Evolutionary conservation across 2,113 vertebrate species (phyloP).

Genomic region (Cyanistes caeruleus): DNA sequence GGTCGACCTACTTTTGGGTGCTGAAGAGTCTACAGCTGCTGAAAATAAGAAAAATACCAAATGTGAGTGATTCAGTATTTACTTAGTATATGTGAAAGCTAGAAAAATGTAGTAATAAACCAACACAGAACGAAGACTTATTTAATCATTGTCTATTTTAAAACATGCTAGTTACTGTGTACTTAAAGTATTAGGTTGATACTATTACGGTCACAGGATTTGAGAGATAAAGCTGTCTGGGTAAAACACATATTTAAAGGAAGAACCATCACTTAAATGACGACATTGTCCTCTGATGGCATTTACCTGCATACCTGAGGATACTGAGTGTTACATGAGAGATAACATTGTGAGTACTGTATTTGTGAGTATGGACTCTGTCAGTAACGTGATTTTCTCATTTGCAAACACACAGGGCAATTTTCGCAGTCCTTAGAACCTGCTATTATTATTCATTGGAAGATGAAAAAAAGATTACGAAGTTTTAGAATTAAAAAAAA

Average conservation of each 20-base stretch:
- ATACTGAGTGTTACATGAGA: neutral
- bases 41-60: slow-evolving; percentile 46
- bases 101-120: neutral
- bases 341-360: neutral
- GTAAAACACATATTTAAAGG: neutral
- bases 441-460: accelerated
- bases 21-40: slow-evolving; percentile 89
- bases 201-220: neutral
- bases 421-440: neutral
- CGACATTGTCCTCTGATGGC: neutral
- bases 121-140: neutral
- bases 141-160: neutral
- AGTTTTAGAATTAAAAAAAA: neutral
- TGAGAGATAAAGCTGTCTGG: neutral
- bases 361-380: neutral
- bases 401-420: neutral
- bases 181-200: neutral
- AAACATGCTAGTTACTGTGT: neutral
- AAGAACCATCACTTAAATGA: neutral
- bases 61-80: neutral
- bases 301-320: neutral
- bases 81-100: neutral
- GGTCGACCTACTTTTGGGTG: slow-evolving; percentile 83
- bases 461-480: neutral
- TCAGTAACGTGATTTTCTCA: neutral